phyloP scores from a whole-genome alignment of 2,113 vertebrate genomes.

The Pteruthius melanotis region DNA sequence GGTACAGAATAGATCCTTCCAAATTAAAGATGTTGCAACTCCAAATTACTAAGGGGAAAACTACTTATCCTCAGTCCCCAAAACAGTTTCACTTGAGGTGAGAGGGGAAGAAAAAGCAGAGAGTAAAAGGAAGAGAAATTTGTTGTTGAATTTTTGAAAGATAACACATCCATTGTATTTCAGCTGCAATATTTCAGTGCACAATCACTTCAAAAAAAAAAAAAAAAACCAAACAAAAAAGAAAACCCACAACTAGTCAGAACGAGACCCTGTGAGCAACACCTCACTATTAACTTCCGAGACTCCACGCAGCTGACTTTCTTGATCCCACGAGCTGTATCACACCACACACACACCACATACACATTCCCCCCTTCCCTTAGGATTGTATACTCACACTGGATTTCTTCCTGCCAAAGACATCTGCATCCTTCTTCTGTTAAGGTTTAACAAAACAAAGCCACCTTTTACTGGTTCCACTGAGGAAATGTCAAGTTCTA shows the following conservation, averaged over 20 bases:
- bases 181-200: background rate
- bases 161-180: background rate
- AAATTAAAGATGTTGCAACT: background rate
- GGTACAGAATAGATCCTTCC: background rate
- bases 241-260: background rate
- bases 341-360: background rate
- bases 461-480: background rate
- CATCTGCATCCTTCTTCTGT: background rate
- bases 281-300: background rate
- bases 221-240: background rate
- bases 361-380: background rate
- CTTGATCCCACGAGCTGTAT: background rate
- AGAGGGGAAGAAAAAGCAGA: background rate
- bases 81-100: background rate
- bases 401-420: background rate
- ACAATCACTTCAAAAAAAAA: background rate
- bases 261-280: background rate
- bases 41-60: background rate
- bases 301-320: background rate
- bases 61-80: background rate
- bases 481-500: background rate
- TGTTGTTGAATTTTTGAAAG: background rate
- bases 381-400: background rate
- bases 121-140: background rate
- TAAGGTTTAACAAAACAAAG: background rate